phyloP scores from a whole-genome alignment of 2,797 vertebrate species.

The Poecilia wingei region DNA sequence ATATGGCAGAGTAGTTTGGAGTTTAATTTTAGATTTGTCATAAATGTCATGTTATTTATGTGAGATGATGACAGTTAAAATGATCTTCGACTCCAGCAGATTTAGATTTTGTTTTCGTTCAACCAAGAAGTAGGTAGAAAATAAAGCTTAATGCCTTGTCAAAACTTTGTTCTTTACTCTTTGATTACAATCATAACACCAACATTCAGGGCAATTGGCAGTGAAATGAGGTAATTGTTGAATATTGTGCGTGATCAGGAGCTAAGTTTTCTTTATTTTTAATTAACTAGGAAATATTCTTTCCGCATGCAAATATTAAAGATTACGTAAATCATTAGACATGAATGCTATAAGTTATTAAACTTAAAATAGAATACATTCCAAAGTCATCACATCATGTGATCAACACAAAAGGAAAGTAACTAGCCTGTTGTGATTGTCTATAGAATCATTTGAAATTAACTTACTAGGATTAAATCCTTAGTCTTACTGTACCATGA shows the following conservation, averaged over 20 bases:
- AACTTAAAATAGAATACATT: background rate
- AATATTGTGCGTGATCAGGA: background rate
- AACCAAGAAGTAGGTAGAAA: too few relatives aligned
- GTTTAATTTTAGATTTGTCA: background rate
- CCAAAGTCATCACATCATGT: background rate
- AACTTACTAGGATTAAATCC: background rate
- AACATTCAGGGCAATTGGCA: background rate
- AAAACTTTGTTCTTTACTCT: background rate
- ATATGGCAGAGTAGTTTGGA: background rate
- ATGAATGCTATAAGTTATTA: background rate
- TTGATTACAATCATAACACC: background rate
- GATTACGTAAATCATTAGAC: background rate
- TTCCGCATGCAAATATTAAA: background rate
- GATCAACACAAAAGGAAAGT: background rate
- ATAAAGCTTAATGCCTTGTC: background rate
- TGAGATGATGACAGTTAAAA: background rate
- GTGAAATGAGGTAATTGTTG: background rate
- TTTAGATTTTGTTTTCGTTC: background rate
- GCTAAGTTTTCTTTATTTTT: background rate
- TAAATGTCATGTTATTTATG: too few relatives aligned
- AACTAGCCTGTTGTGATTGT: background rate
- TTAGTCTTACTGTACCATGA: background rate
- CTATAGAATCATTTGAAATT: background rate
- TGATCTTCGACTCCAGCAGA: background rate
- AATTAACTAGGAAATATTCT: background rate